Conservation (phyloP, 1,140 invertebrate species). For the Scylla paramamosain region DNA sequence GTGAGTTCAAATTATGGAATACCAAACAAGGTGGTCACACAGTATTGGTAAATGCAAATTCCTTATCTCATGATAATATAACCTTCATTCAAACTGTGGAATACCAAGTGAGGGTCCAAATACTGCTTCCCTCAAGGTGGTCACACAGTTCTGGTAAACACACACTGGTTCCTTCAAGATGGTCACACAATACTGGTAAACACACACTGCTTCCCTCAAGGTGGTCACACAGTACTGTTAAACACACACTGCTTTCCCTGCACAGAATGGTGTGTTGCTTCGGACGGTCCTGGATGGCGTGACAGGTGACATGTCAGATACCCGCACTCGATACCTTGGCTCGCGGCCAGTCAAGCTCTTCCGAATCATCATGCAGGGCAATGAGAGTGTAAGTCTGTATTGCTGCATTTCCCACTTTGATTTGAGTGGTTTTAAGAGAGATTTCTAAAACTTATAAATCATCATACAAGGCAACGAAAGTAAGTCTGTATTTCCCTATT, state of each 20-base stretch:
- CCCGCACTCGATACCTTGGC: conserved; percentile 96
- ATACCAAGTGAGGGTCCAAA: not conserved
- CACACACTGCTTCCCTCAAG: no score
- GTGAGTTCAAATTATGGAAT: no score
- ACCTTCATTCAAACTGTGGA: no score
- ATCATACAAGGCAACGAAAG: not conserved
- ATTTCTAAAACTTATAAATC: not conserved
- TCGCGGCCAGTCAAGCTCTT: conserved; percentile 98
- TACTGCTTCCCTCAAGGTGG: no score
- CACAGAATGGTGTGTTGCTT: conserved; percentile 96
- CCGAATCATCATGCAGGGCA: conserved; percentile 95
- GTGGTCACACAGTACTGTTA: no score
- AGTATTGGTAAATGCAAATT: no score
- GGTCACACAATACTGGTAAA: not conserved
- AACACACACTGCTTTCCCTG: not conserved
- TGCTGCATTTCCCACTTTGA: not conserved
- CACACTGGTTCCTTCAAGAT: not conserved
- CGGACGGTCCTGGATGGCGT: conserved; percentile 97
- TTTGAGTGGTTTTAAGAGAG: not conserved
- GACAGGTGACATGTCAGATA: conserved; percentile 98
- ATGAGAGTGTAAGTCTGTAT: conserved; percentile 89
- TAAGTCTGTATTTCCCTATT: not conserved
- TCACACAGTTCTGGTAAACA: no score
- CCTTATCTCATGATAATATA: no score
- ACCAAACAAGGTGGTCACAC: no score